These are phyloP conservation scores for Dryadula phaetusa DNA, from an alignment of 2,888 invertebrate genomes.

Conservation along the genomic window DNA sequence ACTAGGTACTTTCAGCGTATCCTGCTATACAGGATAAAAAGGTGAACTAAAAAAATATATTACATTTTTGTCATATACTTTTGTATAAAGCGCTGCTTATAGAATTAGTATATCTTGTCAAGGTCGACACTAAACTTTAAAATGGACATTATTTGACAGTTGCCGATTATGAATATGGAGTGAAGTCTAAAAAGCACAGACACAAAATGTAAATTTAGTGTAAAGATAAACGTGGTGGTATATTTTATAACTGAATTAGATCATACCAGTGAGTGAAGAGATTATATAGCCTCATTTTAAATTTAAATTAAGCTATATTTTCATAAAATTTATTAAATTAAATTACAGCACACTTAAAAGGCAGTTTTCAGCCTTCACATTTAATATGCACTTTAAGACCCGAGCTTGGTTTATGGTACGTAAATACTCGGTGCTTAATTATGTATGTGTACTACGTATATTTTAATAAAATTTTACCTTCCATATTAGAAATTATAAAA, in stretches of 20 bases:
- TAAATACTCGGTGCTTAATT: conserved; percentile 22
- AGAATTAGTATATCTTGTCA: too few species aligned
- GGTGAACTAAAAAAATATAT: too few species aligned
- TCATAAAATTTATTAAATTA: conserved; percentile 23
- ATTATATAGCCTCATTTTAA: conserved; percentile 5
- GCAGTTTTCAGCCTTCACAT: conserved; percentile 33
- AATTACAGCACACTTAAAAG: conserved; percentile 21
- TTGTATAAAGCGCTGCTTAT: too few species aligned
- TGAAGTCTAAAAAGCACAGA: too few species aligned
- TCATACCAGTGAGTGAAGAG: background rate
- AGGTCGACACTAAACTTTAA: too few species aligned
- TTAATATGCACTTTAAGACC: conserved; percentile 34
- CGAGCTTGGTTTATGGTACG: conserved; percentile 29
- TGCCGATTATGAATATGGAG: too few species aligned
- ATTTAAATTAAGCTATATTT: conserved; percentile 15
- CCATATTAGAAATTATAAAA: background rate
- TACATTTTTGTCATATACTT: too few species aligned
- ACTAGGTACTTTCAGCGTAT: background rate
- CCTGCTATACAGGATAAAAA: background rate
- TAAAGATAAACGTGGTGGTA: too few species aligned
- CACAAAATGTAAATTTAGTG: too few species aligned
- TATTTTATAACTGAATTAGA: conserved; percentile 10
- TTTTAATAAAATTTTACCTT: conserved; percentile 3
- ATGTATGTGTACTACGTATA: conserved; percentile 5
- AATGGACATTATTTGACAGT: too few species aligned